phyloP scores from a whole-genome alignment of 2,888 invertebrate genomes.

The Erebia aethiops region DNA sequence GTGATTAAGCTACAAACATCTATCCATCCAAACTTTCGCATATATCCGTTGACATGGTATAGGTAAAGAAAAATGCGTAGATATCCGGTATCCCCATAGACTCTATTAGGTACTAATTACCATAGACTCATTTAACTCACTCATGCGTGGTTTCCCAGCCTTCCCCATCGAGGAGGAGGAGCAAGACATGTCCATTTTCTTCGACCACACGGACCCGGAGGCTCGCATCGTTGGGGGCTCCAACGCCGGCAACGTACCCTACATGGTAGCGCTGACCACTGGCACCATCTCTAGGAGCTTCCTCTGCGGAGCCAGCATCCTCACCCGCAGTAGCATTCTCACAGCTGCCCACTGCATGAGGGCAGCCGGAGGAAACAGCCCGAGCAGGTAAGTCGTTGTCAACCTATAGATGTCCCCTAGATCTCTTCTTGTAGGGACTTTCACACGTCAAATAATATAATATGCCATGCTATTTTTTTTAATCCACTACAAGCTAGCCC shows the following conservation, averaged over 20 bases:
- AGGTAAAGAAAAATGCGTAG: no score
- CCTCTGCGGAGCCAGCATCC: slow-evolving; percentile 62
- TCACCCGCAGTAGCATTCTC: slow-evolving; percentile 51
- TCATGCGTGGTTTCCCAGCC: slow-evolving; percentile 48
- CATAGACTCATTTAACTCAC: no score
- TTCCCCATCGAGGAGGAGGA: slow-evolving; percentile 52
- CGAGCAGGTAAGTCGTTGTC: background rate
- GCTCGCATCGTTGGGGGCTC: slow-evolving; percentile 64
- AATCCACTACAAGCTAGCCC: no score
- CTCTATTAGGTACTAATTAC: no score
- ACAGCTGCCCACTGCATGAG: slow-evolving; percentile 70
- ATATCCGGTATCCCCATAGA: no score
- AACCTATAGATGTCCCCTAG: background rate
- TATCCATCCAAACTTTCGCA: no score
- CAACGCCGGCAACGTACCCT: slow-evolving; percentile 57
- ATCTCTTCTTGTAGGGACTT: background rate
- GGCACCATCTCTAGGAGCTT: slow-evolving; percentile 42
- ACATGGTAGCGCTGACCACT: slow-evolving; percentile 49
- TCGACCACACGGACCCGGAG: slow-evolving; percentile 51
- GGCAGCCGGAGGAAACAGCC: slow-evolving; percentile 40
- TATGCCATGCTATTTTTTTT: no score
- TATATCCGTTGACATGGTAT: no score
- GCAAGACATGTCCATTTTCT: slow-evolving; percentile 56
- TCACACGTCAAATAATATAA: background rate
- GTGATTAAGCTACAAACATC: no score